Percentiles rank a stretch among this genome's conserved stretches.
These are phyloP conservation scores for Cynopterus brachyotis DNA, from an alignment of 2,113 vertebrate genomes.

Conservation along the genomic window DNA sequence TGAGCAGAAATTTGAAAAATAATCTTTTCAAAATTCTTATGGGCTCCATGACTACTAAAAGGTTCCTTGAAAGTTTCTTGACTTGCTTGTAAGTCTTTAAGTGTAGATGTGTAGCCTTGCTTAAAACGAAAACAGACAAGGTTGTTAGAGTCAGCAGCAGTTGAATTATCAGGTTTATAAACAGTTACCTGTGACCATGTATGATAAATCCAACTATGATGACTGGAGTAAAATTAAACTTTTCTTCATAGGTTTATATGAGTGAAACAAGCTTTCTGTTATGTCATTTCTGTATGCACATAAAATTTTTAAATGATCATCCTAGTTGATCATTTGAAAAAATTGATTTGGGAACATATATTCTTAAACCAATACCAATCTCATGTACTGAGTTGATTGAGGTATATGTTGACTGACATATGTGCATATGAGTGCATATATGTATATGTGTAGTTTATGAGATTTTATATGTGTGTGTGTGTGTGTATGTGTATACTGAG, in stretches of 20 bases:
- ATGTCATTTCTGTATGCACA: neutral
- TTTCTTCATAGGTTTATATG: neutral
- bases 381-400: neutral
- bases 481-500: no score
- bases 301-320: neutral
- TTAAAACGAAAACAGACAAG: neutral
- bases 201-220: neutral
- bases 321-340: neutral
- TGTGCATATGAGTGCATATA: no score
- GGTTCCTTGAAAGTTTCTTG: neutral
- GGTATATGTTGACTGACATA: neutral
- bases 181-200: neutral
- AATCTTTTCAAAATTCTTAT: neutral
- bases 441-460: no score
- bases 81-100: slow-evolving; percentile 6
- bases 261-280: neutral
- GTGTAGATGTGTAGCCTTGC: neutral
- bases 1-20: neutral
- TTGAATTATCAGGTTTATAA: neutral
- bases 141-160: neutral
- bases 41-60: neutral
- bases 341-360: neutral
- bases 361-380: neutral
- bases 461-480: neutral
- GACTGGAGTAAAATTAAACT: neutral